Conservation (phyloP, 2,888 invertebrate genomes). For the Lepidonotus clava region DNA sequence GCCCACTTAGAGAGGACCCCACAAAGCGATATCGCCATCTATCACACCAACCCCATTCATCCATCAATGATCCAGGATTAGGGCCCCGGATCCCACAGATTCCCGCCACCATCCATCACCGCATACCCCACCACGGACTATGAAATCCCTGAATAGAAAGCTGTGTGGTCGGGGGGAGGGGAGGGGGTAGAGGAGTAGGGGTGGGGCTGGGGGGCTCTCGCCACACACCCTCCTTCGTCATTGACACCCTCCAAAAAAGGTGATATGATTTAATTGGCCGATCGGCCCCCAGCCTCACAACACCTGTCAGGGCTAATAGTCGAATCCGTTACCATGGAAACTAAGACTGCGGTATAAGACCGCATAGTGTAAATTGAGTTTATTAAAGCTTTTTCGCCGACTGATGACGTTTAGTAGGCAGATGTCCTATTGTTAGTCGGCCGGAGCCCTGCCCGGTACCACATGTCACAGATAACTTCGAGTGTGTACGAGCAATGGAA, state of each 20-base stretch:
- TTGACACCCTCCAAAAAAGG: constrained; percentile 10
- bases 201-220: not conserved
- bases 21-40: not conserved
- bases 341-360: not conserved
- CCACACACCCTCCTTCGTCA: not conserved
- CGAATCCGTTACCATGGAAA: not conserved
- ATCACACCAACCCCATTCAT: not conserved
- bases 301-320: constrained; percentile 10
- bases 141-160: too few species aligned
- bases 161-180: too few species aligned
- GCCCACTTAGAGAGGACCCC: not conserved
- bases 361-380: not conserved
- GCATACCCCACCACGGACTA: not conserved
- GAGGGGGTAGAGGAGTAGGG: too few species aligned
- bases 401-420: not conserved
- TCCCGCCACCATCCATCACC: constrained; percentile 16
- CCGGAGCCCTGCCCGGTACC: not conserved
- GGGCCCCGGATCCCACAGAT: not conserved
- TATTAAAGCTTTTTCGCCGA: not conserved
- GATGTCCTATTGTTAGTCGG: not conserved
- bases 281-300: not conserved
- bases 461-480: too few species aligned
- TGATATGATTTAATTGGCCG: constrained; percentile 28
- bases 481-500: too few species aligned
- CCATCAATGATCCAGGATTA: constrained; percentile 3